These are phyloP conservation scores for Crambe crambe DNA, from an alignment of 37 sponge, comb jelly and placozoan species.

Conservation along the genomic window DNA sequence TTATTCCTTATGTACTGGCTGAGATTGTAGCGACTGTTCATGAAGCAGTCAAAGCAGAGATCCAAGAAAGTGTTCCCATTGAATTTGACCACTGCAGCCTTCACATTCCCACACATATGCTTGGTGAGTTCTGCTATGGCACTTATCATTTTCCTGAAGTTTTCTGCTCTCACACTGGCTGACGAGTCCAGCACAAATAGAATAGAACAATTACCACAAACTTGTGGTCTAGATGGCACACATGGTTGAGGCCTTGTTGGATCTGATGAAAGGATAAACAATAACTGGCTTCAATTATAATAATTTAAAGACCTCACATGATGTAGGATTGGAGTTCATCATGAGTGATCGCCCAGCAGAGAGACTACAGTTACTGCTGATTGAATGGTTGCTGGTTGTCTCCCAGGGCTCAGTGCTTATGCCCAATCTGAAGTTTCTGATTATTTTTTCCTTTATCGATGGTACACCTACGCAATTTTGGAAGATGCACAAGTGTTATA, in stretches of 20 bases:
- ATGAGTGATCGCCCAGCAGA: too few species aligned
- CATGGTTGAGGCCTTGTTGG: too few species aligned
- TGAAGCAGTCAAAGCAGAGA: conserved; percentile 20
- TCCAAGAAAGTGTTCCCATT: background rate
- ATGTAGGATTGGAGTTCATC: too few species aligned
- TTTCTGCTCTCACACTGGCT: background rate
- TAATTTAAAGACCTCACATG: too few species aligned
- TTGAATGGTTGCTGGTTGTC: too few species aligned
- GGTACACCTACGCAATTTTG: background rate
- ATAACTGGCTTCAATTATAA: too few species aligned
- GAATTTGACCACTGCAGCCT: conserved; percentile 9
- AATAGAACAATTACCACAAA: background rate
- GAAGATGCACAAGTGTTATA: too few species aligned
- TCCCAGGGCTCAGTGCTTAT: background rate
- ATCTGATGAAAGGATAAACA: too few species aligned
- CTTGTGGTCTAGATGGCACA: background rate
- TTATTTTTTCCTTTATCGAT: background rate
- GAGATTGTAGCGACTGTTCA: background rate
- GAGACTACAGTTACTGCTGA: too few species aligned
- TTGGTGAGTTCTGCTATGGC: background rate
- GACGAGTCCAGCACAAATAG: conserved; percentile 29
- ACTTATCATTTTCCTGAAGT: background rate
- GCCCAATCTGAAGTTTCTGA: background rate
- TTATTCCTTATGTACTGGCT: background rate
- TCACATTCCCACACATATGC: background rate